Evolutionary conservation across 2,888 invertebrate genomes (phyloP).

Genomic region (Oscheius sp.): DNA sequence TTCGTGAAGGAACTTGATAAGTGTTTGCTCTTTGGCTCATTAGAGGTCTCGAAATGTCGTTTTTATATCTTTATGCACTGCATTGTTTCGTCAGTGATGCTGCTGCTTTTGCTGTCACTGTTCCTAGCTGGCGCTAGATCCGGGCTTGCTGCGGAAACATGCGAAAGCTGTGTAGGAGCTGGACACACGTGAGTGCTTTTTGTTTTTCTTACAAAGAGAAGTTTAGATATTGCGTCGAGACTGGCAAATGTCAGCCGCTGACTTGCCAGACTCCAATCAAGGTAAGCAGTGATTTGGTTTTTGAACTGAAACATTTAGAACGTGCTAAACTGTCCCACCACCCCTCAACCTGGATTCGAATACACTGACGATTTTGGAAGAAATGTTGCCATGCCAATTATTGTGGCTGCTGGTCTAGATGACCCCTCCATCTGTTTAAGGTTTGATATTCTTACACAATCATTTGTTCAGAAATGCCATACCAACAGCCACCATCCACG

Average conservation of each 20-base stretch:
- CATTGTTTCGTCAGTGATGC: constrained; percentile 1
- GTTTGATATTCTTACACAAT: constrained; percentile 37
- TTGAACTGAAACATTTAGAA: constrained; percentile 19
- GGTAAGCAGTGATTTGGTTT: too few relatives aligned
- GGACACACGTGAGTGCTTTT: too few relatives aligned
- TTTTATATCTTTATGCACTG: background rate
- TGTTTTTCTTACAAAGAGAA: too few relatives aligned
- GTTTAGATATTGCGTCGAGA: too few relatives aligned
- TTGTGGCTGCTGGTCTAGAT: constrained; percentile 49
- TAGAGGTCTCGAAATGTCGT: too few relatives aligned
- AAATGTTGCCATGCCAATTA: constrained; percentile 46
- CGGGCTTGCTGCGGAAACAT: background rate
- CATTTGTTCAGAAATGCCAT: constrained; percentile 46
- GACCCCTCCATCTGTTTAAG: constrained; percentile 54
- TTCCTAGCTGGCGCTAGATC: background rate
- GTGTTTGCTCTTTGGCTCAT: too few relatives aligned
- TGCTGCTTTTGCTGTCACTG: background rate
- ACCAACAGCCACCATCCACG: constrained; percentile 39
- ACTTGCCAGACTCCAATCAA: too few relatives aligned
- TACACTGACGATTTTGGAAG: constrained; percentile 51
- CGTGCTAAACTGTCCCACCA: constrained; percentile 44
- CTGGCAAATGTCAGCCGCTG: too few relatives aligned
- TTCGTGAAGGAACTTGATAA: background rate
- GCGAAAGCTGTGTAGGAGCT: too few relatives aligned
- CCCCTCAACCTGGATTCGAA: constrained; percentile 41